Base-by-base conservation (phyloP, 2,797 vertebrate genomes). In the Enoplosus armatus region DNA sequence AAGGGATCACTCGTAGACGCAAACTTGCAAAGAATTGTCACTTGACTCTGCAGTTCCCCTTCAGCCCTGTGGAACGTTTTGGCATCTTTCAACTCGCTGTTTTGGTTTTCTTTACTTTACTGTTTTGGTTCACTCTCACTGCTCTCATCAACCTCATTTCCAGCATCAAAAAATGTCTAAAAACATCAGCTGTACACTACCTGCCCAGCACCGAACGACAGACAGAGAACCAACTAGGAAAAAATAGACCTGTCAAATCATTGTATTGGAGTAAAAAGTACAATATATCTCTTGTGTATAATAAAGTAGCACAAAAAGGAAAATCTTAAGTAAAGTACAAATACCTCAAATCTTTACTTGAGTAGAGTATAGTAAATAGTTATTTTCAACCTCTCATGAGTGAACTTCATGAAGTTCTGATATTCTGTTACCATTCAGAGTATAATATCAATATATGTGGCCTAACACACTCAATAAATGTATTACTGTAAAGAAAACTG, bases 351-450 rank as follows among this genome's bases (percentile, higher is more conserved):
- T 43, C 2, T 22, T 1, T 47, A 6, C 16, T 7, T 68, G 12
- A 15, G 5, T 6, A 18, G 26, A 71, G 11, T 71, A 60, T 2
- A 12, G 5, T 35, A n/a, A 55, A 58, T 58, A 7, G 3, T n/a
- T 51, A 55, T 61, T 53, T 53, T 53, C 14, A 43, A 59, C 14
- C 18, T 62, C 61, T 65, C 63, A 27, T 45, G 31, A 51, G n/a
- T 26, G 5, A 66, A 47, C n/a, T 47, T 56, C 0, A 8, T 27
- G 31, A 37, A 12, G n/a, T 65, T 48, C 14, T 64, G 2, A 27
- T 27, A 20, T 11, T 47, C 4, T 61, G 10, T 47, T 37, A 29
- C 27, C 31, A 48, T 27, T 20, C n/a, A 33, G 39, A 35, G 50
- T 54, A 41, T 29, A 16, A 54, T 10, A 48, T 48, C n/a, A n/a